Evolutionary conservation across 2,888 invertebrate species (phyloP), one percentile per base, ranked within the genome.

Genomic region (Diplazon laetatorius): DNA sequence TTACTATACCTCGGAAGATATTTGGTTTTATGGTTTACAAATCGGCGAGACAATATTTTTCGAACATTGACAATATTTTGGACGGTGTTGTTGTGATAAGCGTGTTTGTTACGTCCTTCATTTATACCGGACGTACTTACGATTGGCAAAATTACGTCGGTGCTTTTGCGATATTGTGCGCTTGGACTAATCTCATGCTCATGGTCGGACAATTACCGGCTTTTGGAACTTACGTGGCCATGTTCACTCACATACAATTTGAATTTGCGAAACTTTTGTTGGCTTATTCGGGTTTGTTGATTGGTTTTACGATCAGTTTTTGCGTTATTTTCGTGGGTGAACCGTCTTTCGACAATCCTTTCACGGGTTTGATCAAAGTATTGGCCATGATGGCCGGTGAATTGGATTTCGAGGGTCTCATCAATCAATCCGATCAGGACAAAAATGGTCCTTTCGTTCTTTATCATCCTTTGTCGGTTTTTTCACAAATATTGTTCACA

Each of bases 181-280:
- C 90, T 10, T 92, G 92, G 92, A 90, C 91, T 3, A 91, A 91
- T 78, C 81, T 92, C 20, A 91, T 92, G 89, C 80, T 92, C 20
- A 89, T 91, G 88, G 91, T 92, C 18, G 92, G 92, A 0, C 90
- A 92, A 48, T 84, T 92, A 22, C 92, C 92, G 1, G 87, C 91
- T 0, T 91, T 92, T 74, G 92, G 92, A 1, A 89, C 92, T 1
- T 92, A 92, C 83, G 92, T 92, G 0, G 92, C 92, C 1, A 92
- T 92, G 92, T 91, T 91, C 62, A 91, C 90, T 0, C 91, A 90
- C 37, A 91, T 91, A 62, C 91, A 90, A 39, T 90, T 90, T 46
- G 91, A 92, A 72, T 91, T 92, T 62, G 91, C 91, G 0, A 89
- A 91, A 72, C 81, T 92, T 1, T 81, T 92, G 25, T 71, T 91